Conservation (phyloP, 2,888 invertebrate species). For the Zelleria hepariella region DNA sequence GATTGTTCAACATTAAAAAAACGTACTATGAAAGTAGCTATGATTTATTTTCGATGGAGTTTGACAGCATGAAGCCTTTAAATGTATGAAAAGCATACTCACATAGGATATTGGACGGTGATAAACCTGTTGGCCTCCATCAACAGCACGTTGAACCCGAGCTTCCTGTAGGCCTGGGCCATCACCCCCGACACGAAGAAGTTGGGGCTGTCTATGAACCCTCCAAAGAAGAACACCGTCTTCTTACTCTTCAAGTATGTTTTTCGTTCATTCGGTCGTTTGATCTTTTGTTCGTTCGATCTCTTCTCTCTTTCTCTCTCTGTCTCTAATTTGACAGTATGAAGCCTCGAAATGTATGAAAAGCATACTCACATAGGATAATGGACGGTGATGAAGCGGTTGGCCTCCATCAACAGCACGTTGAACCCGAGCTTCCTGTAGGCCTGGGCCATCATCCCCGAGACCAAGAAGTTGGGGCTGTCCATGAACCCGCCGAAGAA, state of each 20-base stretch:
- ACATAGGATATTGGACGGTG: constrained; percentile 7
- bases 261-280: too few species aligned
- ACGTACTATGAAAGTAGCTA: too few species aligned
- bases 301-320: too few species aligned
- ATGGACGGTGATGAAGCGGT: background rate
- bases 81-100: background rate
- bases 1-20: too few species aligned
- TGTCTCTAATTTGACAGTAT: too few species aligned
- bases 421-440: constrained; percentile 13
- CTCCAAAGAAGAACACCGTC: constrained; percentile 10
- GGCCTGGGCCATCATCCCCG: background rate
- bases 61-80: too few species aligned
- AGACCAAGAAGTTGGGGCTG: background rate
- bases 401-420: constrained; percentile 10
- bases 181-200: background rate
- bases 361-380: constrained; percentile 7
- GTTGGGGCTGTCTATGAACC: constrained; percentile 7
- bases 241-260: too few species aligned
- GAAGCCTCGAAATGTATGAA: background rate
- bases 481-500: constrained; percentile 10
- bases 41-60: too few species aligned
- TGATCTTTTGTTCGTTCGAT: too few species aligned
- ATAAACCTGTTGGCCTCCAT: constrained; percentile 7
- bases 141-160: constrained; percentile 13
- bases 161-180: constrained; percentile 8